These are phyloP conservation scores for Caenorhabditis afra DNA, from an alignment of 2,888 invertebrate species.

Conservation along the genomic window DNA sequence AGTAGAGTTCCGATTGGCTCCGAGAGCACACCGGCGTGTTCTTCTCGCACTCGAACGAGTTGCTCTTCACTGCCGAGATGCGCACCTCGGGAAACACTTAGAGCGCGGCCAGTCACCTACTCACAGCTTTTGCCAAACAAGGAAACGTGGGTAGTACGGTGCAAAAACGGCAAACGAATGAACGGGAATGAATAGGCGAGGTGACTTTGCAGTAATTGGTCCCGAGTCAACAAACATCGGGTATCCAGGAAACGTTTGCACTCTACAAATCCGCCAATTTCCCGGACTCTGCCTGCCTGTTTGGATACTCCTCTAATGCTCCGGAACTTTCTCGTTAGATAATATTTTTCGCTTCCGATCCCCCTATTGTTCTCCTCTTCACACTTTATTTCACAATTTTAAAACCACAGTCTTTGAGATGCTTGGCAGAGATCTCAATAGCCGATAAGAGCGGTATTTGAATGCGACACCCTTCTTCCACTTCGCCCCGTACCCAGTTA, in stretches of 20 bases:
- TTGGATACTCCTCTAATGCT: background rate
- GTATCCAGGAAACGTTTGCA: constrained; percentile 17
- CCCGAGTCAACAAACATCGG: constrained; percentile 17
- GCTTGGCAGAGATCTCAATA: constrained; percentile 19
- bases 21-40: constrained; percentile 3
- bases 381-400: constrained; percentile 1
- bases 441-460: constrained; percentile 46
- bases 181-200: constrained; percentile 21
- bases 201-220: constrained; percentile 1
- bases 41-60: constrained; percentile 54
- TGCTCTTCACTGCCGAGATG: constrained; percentile 59
- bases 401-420: constrained; percentile 40
- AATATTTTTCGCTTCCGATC: background rate
- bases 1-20: background rate
- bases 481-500: constrained; percentile 29
- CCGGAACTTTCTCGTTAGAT: too few relatives aligned
- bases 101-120: constrained; percentile 42
- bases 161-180: constrained; percentile 10
- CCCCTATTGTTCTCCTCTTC: constrained; percentile 1
- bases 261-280: constrained; percentile 1
- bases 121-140: constrained; percentile 56
- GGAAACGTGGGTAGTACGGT: constrained; percentile 12
- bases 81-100: constrained; percentile 56
- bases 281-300: background rate
- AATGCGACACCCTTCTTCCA: constrained; percentile 36